A percentile compares a stretch with the other conserved stretches of the same genome.
Conservation (phyloP, 2,797 vertebrate genomes). For the Poecilia velifera region DNA sequence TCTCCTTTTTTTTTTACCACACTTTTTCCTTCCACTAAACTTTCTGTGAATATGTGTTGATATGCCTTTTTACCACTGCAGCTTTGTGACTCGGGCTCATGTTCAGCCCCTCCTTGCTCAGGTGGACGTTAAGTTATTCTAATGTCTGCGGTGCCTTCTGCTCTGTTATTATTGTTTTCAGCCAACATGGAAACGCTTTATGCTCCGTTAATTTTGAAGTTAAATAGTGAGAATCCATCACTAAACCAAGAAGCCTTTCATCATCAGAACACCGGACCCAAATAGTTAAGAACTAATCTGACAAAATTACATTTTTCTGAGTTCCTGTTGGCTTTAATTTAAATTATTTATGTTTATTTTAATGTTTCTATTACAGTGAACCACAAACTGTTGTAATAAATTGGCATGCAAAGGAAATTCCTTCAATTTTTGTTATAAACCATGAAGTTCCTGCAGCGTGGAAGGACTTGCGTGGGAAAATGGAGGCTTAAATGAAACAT, state of each 20-base stretch:
- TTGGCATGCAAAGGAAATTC: not conserved
- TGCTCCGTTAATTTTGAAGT: not conserved
- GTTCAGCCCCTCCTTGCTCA: not conserved
- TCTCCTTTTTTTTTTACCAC: not conserved
- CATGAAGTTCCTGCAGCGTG: conserved; percentile 3
- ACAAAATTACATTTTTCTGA: not conserved
- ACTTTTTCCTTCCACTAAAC: not conserved
- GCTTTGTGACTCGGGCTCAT: not conserved
- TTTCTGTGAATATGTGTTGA: not conserved
- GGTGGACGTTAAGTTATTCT: not conserved
- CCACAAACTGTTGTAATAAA: not conserved
- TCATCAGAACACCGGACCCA: not conserved
- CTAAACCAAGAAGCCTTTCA: not conserved
- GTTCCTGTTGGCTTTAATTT: not conserved
- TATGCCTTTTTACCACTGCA: not conserved
- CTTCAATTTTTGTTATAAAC: not conserved
- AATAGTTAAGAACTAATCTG: not conserved
- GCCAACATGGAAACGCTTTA: not conserved
- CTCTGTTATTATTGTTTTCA: not conserved
- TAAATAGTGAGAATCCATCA: not conserved
- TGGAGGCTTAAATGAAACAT: not conserved
- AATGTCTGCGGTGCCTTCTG: not conserved
- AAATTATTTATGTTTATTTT: not conserved
- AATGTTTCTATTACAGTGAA: not conserved
- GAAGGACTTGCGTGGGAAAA: not conserved